Conservation (phyloP, 2,113 vertebrate species). For the Psephotus haematonotus region DNA sequence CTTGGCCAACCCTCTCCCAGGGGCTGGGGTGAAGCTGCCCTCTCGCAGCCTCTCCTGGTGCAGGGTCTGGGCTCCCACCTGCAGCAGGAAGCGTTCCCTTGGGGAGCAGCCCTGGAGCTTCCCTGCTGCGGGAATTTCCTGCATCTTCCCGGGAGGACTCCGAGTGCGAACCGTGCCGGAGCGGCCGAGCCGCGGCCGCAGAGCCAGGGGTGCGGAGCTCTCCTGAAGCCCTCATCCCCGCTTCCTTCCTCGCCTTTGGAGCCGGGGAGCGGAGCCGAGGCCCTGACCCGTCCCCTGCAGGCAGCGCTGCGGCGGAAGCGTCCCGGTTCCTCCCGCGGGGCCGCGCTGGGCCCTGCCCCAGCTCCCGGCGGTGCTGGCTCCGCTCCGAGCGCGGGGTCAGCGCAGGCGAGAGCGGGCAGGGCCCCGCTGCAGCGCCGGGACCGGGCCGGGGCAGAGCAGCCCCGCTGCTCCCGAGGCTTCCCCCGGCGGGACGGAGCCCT, state of each 20-base stretch:
- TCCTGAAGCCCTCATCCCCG: accelerated
- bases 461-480: accelerated
- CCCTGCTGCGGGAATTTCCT: neutral
- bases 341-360: neutral
- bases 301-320: neutral
- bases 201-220: neutral
- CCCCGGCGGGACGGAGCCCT: neutral
- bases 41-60: neutral
- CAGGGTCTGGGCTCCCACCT: neutral
- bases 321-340: neutral
- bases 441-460: neutral
- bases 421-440: accelerated
- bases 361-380: neutral
- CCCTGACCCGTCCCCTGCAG: accelerated
- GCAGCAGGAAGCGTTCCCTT: accelerated
- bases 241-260: neutral
- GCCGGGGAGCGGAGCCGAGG: neutral
- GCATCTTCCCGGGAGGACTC: neutral
- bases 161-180: neutral
- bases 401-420: accelerated
- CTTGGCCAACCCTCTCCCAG: neutral
- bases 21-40: neutral
- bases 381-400: neutral
- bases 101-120: neutral
- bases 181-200: neutral